Evolutionary conservation across 1,140 invertebrate species (phyloP).

Genomic region (Leptinotarsa defecta): DNA sequence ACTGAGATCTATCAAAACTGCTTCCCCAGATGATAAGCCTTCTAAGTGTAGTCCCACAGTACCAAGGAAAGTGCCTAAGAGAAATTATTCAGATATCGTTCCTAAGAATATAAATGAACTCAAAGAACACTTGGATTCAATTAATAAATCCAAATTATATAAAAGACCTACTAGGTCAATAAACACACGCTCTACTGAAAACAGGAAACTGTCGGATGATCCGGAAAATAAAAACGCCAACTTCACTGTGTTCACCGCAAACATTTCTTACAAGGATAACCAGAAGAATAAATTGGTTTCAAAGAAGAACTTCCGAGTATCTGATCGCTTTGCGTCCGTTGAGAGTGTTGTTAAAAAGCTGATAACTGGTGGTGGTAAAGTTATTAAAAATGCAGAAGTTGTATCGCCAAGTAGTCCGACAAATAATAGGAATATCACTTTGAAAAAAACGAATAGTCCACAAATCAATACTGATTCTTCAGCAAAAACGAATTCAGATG

Average conservation of each 20-base stretch:
- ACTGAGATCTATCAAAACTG: too few relatives aligned
- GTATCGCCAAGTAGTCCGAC: background rate
- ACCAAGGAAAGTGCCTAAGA: background rate
- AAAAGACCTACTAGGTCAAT: background rate
- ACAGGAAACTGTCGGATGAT: background rate
- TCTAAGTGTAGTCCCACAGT: too few relatives aligned
- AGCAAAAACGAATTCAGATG: background rate
- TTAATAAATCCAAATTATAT: background rate
- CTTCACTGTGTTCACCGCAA: background rate
- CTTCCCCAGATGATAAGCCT: too few relatives aligned
- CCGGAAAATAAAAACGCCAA: background rate
- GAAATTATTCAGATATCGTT: background rate
- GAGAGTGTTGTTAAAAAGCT: slow-evolving; percentile 13
- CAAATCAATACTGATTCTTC: background rate
- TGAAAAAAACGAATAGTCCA: background rate
- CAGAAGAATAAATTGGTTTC: background rate
- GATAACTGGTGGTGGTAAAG: background rate
- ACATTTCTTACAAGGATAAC: background rate
- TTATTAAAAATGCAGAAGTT: background rate
- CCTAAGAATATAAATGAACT: background rate
- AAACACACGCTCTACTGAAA: background rate
- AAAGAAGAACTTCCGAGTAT: background rate
- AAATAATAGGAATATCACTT: background rate
- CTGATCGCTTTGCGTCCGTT: slow-evolving; percentile 10
- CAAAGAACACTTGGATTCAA: background rate